phyloP scores from a whole-genome alignment of 2,797 vertebrate genomes.

The Moxostoma hubbsi region DNA sequence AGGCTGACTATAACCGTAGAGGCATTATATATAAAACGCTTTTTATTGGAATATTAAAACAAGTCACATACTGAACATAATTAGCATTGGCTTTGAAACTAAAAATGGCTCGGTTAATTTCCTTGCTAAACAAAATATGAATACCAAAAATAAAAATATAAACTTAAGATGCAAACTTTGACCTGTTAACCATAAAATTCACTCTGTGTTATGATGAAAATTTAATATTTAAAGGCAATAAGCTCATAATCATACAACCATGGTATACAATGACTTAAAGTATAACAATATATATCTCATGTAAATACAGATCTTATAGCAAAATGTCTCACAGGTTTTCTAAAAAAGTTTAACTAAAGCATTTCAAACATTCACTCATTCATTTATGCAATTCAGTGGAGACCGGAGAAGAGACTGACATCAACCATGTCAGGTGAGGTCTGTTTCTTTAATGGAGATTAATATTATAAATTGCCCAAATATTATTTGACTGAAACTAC shows the following conservation, averaged over 20 bases:
- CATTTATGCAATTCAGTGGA: no score
- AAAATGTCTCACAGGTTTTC: not conserved
- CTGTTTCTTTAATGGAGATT: not conserved
- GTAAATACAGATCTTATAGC: slow-evolving; percentile 21
- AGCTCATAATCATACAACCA: slow-evolving; percentile 37
- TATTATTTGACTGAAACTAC: not conserved
- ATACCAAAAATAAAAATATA: slow-evolving; percentile 15
- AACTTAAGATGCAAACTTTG: slow-evolving; percentile 31
- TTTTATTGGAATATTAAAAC: slow-evolving; percentile 52
- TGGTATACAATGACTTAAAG: slow-evolving; percentile 10
- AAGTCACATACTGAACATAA: slow-evolving; percentile 55
- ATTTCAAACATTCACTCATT: no score
- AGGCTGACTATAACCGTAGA: slow-evolving; percentile 62
- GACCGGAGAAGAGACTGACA: slow-evolving; percentile 2
- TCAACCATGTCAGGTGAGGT: slow-evolving; percentile 13
- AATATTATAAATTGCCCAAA: not conserved
- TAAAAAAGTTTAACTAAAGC: not conserved
- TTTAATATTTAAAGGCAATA: slow-evolving; percentile 52
- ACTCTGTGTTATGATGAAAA: slow-evolving; percentile 21
- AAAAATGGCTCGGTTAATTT: slow-evolving; percentile 25
- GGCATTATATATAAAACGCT: slow-evolving; percentile 31
- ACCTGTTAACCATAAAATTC: slow-evolving; percentile 6
- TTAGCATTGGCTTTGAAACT: slow-evolving; percentile 17
- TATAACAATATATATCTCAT: not conserved
- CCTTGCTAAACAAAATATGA: slow-evolving; percentile 7